Percentiles rank a stretch among this genome's conserved stretches.
These are phyloP conservation scores for Xylocampa areola DNA, from an alignment of 2,888 invertebrate species.

Conservation along the genomic window DNA sequence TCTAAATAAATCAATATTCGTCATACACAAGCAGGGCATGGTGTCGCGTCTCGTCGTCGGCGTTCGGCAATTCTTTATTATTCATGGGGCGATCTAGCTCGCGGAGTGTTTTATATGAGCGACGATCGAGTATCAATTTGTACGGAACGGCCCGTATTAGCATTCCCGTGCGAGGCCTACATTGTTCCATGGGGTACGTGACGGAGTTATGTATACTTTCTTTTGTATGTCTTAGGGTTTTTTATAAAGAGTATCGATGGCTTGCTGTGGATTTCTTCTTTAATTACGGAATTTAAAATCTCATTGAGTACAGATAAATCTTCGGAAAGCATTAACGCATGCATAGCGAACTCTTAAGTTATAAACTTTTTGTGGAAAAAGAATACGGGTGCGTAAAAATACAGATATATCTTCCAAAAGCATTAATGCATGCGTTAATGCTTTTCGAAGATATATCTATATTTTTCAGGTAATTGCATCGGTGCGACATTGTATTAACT, in stretches of 20 bases:
- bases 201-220: conserved; percentile 15
- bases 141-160: conserved; percentile 85
- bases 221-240: conserved; percentile 29
- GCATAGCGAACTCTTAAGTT: no score
- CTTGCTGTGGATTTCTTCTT: no score
- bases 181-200: conserved; percentile 75
- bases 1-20: conserved; percentile 57
- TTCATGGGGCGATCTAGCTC: conserved; percentile 87
- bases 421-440: no score
- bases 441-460: no score
- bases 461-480: no score
- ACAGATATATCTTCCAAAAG: no score
- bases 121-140: conserved; percentile 90
- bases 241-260: background rate
- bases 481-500: no score
- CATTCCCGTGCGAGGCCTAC: conserved; percentile 83
- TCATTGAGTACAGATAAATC: no score
- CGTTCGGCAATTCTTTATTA: conserved; percentile 87
- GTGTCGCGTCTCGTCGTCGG: conserved; percentile 72
- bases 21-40: conserved; percentile 55
- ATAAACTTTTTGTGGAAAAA: no score
- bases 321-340: no score
- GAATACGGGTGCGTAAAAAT: no score
- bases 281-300: no score
- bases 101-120: conserved; percentile 90